Percentiles rank a stretch among this genome's conserved stretches.
Conservation (phyloP, 2,113 vertebrate genomes). For the Plestiodon gilberti region DNA sequence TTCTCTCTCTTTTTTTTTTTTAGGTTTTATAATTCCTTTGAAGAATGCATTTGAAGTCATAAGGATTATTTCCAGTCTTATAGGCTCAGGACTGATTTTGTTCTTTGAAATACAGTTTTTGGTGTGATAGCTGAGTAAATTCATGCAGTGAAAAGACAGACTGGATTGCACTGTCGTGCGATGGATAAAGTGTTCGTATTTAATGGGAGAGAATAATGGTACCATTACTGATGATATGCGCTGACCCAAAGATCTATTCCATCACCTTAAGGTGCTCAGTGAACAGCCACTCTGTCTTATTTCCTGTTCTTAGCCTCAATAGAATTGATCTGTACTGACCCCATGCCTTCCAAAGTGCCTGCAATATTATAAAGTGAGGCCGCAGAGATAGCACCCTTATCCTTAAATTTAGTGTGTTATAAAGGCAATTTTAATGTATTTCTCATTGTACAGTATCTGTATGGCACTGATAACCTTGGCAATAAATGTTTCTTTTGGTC, state of each 20-base stretch:
- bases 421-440: slow-evolving; percentile 54
- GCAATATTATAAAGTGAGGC: slow-evolving; percentile 19
- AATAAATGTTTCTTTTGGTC: neutral
- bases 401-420: slow-evolving; percentile 47
- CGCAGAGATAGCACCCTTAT: neutral
- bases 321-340: slow-evolving; percentile 54
- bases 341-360: slow-evolving; percentile 37
- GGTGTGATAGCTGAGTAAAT: slow-evolving; percentile 33
- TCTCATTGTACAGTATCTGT: slow-evolving; percentile 6
- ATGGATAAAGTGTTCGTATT: slow-evolving; percentile 23
- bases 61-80: neutral
- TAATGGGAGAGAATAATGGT: slow-evolving; percentile 15
- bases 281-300: slow-evolving; percentile 35
- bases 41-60: neutral
- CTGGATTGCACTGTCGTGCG: neutral
- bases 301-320: slow-evolving; percentile 38
- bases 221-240: slow-evolving; percentile 17
- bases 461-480: neutral
- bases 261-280: slow-evolving; percentile 33
- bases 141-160: neutral
- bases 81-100: neutral
- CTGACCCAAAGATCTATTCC: slow-evolving; percentile 36
- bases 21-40: neutral
- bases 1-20: neutral
- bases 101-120: slow-evolving; percentile 13